Percentiles rank a stretch among this genome's conserved stretches.
Conservation (phyloP, 2,113 vertebrate species). For the Atrichornis clamosus region DNA sequence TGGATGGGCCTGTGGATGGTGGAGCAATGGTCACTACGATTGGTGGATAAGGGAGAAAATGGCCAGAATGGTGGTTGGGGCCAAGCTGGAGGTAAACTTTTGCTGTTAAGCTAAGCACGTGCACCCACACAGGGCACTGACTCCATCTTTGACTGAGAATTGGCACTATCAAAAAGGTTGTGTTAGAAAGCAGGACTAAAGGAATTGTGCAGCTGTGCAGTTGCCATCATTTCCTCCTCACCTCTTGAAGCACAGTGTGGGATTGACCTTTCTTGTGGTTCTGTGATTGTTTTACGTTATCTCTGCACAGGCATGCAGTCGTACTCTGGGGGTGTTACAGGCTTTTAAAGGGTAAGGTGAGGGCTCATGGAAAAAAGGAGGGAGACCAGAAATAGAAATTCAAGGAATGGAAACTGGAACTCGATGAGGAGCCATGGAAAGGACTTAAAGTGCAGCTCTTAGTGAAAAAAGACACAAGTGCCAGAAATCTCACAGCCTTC, state of each 20-base stretch:
- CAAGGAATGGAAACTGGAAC: background rate
- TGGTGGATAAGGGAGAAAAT: background rate
- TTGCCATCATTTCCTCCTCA: background rate
- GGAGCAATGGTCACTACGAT: too few species aligned
- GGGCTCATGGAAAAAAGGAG: background rate
- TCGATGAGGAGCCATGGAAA: background rate
- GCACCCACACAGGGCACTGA: background rate
- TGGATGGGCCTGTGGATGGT: background rate
- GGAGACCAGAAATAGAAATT: background rate
- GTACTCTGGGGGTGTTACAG: background rate
- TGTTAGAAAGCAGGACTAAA: background rate
- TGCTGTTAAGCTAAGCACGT: background rate
- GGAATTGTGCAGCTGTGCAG: background rate
- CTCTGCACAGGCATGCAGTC: fast-evolving
- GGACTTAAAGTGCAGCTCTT: background rate
- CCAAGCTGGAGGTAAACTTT: background rate
- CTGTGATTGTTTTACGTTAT: background rate
- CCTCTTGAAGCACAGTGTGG: background rate
- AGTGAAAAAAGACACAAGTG: background rate
- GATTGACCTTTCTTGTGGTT: background rate
- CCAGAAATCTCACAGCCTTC: background rate
- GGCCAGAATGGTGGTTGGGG: background rate
- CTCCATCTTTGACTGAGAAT: background rate
- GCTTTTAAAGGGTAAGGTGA: background rate
- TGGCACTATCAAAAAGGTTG: background rate